Evolutionary conservation across 2,113 vertebrate genomes (phyloP).

Genomic region (Nothocercus nigrocapillus): DNA sequence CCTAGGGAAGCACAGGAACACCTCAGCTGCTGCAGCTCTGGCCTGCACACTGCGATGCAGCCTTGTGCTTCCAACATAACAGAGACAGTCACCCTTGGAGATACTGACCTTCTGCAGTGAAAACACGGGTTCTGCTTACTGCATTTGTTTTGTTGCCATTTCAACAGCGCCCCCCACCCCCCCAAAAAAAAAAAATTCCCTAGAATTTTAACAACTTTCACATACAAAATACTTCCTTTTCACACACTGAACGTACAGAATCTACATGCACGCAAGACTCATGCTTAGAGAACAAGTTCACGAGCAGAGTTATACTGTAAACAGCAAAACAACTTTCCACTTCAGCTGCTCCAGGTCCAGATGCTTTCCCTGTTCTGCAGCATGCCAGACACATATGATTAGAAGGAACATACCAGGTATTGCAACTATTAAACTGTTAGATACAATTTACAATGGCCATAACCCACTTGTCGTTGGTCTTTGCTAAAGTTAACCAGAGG

Average conservation of each 20-base stretch:
- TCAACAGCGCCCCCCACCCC: not conserved
- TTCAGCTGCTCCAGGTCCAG: constrained; percentile 58
- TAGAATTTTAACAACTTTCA: not conserved
- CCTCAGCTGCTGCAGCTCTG: not conserved
- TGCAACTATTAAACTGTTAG: constrained; percentile 46
- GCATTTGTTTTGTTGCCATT: not conserved
- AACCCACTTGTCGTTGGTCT: constrained; percentile 5
- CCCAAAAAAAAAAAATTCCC: not conserved
- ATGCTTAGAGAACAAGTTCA: not conserved
- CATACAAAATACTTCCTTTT: not conserved
- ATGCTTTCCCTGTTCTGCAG: constrained; percentile 52
- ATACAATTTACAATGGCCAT: constrained; percentile 59
- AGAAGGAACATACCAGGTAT: constrained; percentile 55
- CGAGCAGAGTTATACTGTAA: not conserved
- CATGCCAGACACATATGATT: constrained; percentile 36
- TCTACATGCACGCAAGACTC: not conserved
- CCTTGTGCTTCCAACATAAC: not conserved
- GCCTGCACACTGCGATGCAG: not conserved
- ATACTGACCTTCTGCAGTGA: not conserved
- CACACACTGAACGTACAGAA: not conserved
- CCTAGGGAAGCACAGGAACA: not conserved
- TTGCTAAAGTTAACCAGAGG: constrained; percentile 55
- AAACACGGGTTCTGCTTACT: not conserved
- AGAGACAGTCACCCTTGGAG: not conserved
- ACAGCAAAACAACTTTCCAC: constrained; percentile 54